Base-by-base conservation (phyloP, 2,797 vertebrate genomes). In the Benthosema pterotum region DNA sequence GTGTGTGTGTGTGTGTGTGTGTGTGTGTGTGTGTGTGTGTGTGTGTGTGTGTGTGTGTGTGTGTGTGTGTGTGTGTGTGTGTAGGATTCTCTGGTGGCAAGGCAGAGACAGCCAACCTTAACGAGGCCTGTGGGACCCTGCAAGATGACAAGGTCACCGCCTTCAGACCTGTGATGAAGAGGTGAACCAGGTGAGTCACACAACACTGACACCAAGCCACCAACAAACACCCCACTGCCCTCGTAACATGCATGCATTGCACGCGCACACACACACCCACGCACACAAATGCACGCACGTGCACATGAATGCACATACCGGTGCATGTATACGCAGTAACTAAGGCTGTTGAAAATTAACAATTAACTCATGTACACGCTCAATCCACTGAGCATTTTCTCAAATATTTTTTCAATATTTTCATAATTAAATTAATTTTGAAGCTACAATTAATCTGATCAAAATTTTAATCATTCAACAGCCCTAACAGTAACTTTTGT, bases 101-200 rank as follows among this genome's bases (percentile, higher is more conserved):
- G 85, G 86, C 87, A 45, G 86, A 90, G 56, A 69, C 86, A 60
- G 70, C 89, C 57, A 93, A 94, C 79, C 88, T 91, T 62, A 88
- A 78, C 1, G 92, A 94, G 69, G 83, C 79, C 47, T 94, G 93
- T 74, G 77, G 89, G 80, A 77, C 77, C 13, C 78, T 89, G 69
- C 92, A 93, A 63, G 91, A 92, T 63, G 91, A 94, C 71, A 94
- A 94, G 86, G 89, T 92, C 80, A 94, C 93, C 57, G 94, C 94
- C 42, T 95, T 96, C 90, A 94, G 94, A 86, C 91, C 94, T 14
- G 93, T 95, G 81, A 92, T 95, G 91, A 94, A 94, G 92, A 94
- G 95, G 92, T 95, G 94, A 95, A 92, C 86, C 88, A 93, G 91
- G 94, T 95, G 78, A 92, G 90, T 65, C 69, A 52, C 72, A 51